Percentiles rank a stretch among this genome's conserved stretches.
These are phyloP conservation scores for Okamejei kenojei DNA, from an alignment of 2,797 vertebrate genomes.

Conservation along the genomic window DNA sequence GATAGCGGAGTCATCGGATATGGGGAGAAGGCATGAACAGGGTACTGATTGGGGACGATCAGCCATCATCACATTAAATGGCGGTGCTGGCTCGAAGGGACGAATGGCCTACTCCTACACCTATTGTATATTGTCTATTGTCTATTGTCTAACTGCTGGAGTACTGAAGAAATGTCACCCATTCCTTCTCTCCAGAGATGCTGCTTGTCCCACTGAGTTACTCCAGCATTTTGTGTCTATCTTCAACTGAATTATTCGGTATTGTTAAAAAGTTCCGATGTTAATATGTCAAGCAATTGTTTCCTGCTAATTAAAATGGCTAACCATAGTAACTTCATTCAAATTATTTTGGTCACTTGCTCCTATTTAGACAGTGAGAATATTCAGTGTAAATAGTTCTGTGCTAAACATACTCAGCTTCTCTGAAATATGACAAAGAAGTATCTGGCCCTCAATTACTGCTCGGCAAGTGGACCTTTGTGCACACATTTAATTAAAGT, in stretches of 20 bases:
- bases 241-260: not conserved
- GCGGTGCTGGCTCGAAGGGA: no score
- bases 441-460: not conserved
- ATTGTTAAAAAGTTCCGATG: not conserved
- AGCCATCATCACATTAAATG: no score
- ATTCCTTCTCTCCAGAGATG: no score
- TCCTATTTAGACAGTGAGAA: not conserved
- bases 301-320: not conserved
- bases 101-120: no score
- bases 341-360: not conserved
- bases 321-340: not conserved
- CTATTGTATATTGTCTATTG: no score
- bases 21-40: no score
- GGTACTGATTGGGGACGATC: no score
- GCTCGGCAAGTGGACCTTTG: not conserved
- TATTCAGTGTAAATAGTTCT: not conserved
- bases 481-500: not conserved
- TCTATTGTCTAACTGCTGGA: no score
- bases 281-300: not conserved
- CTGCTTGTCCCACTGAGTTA: no score
- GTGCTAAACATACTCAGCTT: not conserved
- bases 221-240: no score
- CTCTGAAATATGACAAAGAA: not conserved
- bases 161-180: no score
- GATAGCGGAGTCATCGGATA: no score